phyloP scores from a whole-genome alignment of 2,888 invertebrate genomes.

The Diaperis boleti region DNA sequence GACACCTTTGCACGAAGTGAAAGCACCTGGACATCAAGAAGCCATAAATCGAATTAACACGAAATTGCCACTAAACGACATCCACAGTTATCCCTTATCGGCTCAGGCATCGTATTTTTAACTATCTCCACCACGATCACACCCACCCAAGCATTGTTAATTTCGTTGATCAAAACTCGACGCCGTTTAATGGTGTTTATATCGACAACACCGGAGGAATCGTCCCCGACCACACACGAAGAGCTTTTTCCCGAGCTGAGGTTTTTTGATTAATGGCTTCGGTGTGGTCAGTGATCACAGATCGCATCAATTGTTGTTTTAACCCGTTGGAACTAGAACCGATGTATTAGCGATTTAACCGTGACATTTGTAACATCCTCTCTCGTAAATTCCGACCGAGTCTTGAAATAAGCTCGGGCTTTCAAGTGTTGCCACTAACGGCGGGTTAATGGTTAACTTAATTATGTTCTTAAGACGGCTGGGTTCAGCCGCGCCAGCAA shows the following conservation, averaged over 20 bases:
- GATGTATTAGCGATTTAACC: constrained; percentile 6
- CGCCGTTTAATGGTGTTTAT: constrained; percentile 15
- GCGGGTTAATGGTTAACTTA: constrained; percentile 31
- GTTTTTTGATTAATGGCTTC: constrained; percentile 17
- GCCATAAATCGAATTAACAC: constrained; percentile 2
- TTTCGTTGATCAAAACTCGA: constrained; percentile 15
- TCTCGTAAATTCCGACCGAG: constrained; percentile 14
- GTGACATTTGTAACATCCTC: constrained; percentile 15
- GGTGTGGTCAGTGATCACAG: not conserved
- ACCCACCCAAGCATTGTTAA: constrained; percentile 13
- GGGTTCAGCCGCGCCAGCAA: too few relatives aligned
- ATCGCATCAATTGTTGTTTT: constrained; percentile 9
- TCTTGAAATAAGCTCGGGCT: not conserved
- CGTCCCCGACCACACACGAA: constrained; percentile 29
- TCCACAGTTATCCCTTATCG: constrained; percentile 1
- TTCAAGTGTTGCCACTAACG: constrained; percentile 11
- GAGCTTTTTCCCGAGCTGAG: too few relatives aligned
- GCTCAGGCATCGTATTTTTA: not conserved
- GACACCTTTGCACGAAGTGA: too few relatives aligned
- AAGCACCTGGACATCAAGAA: not conserved
- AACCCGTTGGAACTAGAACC: constrained; percentile 7
- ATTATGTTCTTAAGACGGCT: too few relatives aligned
- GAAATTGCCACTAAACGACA: constrained; percentile 5
- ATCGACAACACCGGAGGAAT: constrained; percentile 14
- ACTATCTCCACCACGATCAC: not conserved